Base-by-base conservation (phyloP, 2,888 invertebrate genomes). In the Phortica okadai region DNA sequence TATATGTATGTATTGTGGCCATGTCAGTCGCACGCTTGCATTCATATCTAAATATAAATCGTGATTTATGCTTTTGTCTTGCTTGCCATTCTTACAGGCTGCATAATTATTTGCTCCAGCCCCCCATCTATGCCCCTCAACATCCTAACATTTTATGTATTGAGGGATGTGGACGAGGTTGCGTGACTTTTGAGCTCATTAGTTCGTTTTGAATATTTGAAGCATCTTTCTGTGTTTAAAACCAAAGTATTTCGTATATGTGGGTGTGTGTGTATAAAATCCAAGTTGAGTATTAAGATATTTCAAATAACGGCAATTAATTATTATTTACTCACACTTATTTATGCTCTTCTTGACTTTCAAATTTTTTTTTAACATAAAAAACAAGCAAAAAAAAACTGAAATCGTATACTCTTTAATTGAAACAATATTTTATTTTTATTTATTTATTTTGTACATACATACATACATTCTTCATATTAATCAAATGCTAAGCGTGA, bases 1-100 rank as follows among this genome's bases (percentile, higher is more conserved):
- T 85, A 70, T 76, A 54, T 50, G 73, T 59, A 44, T 56, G 7
- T 25, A 73, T 66, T 62, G 73, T 69, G 73, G 14, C 41, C 44
- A 67, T 67, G 78, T 70, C 70, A n/a, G 16, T 59, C n/a, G 16
- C 16, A n/a, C 14, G 59, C 59, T 6, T 67, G 41, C n/a, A 42
- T 67, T 44, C 42, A 16, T 16, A n/a, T 67, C n/a, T 67, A 67
- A 41, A 44, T 44, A 41, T 44, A 67, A 10, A 6, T 16, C 44
- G 42, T 44, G 41, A 64, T 67, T n/a, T 67, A 67, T 67, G 6
- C 16, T 67, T 16, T 66, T 41, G 33, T 25, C 14, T 69, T n/a
- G 14, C 14, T 69, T 42, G 14, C 42, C 42, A 6, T 21, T 42
- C 14, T 41, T 21, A 8, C 21, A 14, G 4, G 25, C 54, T 54